Percentiles rank a stretch among this genome's conserved stretches.
Evolutionary conservation across 2,113 vertebrate genomes (phyloP).

Genomic region (Craseonycteris thonglongyai): DNA sequence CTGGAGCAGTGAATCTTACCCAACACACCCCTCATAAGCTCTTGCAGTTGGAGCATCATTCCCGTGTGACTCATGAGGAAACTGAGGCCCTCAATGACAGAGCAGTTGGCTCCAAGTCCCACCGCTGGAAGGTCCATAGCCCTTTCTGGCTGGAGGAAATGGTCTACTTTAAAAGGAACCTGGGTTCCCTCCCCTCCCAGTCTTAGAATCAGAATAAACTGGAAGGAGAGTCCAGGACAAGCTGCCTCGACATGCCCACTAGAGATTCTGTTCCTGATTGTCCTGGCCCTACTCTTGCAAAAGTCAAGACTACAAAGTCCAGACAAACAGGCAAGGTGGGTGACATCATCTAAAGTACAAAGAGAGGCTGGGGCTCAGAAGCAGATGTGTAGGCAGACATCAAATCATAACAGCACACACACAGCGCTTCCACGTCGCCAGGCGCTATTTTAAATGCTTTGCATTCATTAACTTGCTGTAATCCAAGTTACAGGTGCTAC

Average conservation of each 20-base stretch:
- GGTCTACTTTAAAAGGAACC: not conserved
- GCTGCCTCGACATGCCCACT: not conserved
- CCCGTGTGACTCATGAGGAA: not conserved
- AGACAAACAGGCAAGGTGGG: not conserved
- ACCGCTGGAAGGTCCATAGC: not conserved
- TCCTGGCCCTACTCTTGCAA: not conserved
- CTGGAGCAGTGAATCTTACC: too few species aligned
- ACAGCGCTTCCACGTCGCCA: not conserved
- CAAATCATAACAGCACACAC: not conserved
- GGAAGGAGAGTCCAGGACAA: not conserved
- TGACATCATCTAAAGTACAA: too few species aligned
- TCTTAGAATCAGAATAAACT: not conserved
- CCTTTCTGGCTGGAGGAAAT: not conserved
- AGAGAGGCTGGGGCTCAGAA: not conserved
- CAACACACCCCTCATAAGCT: not conserved
- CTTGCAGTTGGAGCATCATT: rapidly evolving
- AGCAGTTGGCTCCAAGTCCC: too few species aligned
- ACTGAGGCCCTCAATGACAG: not conserved
- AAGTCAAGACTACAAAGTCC: not conserved
- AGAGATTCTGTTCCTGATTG: not conserved
- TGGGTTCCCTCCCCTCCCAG: not conserved
- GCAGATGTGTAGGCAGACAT: rapidly evolving
- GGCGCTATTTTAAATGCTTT: not conserved
- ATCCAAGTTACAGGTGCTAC: too few species aligned
- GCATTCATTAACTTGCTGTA: not conserved